phyloP scores from a whole-genome alignment of 2,797 vertebrate genomes.

The Lycodopsis pacificus region DNA sequence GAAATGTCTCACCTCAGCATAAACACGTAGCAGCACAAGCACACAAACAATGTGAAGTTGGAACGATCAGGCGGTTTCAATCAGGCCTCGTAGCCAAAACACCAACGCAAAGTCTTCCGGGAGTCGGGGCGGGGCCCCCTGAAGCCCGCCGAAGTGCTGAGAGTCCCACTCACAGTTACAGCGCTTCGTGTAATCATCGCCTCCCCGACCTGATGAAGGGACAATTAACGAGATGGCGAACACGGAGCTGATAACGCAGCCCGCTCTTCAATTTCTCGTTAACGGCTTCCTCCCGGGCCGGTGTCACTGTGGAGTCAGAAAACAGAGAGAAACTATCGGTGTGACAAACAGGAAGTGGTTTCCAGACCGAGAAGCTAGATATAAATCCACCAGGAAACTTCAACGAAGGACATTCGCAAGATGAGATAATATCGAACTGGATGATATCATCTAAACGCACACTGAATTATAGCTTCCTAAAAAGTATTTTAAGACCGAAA shows the following conservation, averaged over 20 bases:
- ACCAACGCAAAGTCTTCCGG: constrained; percentile 64
- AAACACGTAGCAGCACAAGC: constrained; percentile 72
- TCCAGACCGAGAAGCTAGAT: constrained; percentile 13
- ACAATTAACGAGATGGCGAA: constrained; percentile 66
- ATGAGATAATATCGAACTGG: neutral
- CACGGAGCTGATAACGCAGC: constrained; percentile 45
- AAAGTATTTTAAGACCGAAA: neutral
- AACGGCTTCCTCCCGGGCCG: constrained; percentile 33
- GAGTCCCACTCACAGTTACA: constrained; percentile 42
- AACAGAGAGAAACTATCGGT: constrained; percentile 28
- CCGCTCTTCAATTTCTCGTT: constrained; percentile 71
- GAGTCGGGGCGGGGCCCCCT: constrained; percentile 37
- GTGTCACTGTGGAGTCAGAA: constrained; percentile 2
- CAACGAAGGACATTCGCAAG: neutral
- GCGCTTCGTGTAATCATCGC: constrained; percentile 39
- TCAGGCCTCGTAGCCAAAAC: constrained; percentile 74
- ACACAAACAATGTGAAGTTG: constrained; percentile 74
- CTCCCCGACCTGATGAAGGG: constrained; percentile 59
- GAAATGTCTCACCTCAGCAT: constrained; percentile 72
- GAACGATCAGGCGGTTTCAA: constrained; percentile 62
- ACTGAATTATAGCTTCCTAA: neutral
- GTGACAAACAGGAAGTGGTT: constrained; percentile 59
- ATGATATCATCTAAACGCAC: constrained; percentile 18
- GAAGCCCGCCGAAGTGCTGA: constrained; percentile 25
- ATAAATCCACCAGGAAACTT: constrained; percentile 11